Evolutionary conservation across 2,113 vertebrate genomes (phyloP), one percentile per base, ranked within the genome.

Genomic region (Podarcis muralis): DNA sequence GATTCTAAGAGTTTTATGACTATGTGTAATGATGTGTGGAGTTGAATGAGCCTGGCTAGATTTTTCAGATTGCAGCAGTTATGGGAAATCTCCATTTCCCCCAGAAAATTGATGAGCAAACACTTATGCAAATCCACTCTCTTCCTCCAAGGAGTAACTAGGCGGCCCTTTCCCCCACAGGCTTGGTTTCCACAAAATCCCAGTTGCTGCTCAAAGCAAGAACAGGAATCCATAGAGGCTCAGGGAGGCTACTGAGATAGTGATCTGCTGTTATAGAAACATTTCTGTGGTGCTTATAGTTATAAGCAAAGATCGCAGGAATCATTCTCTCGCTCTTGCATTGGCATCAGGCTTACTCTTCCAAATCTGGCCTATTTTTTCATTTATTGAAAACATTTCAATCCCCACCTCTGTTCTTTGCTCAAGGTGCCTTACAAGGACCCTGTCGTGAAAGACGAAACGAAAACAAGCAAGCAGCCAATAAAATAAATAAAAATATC

Each of bases 1-100:
- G 48, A 85, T 79, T 87, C 74, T 65, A 6, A n/a, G 88, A 92
- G 92, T 72, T 88, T 93, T 89, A 84, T 84, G 79, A 81, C 86
- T 48, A 81, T 83, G 48, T 53, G 4, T 91, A 81, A 27, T 1
- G 0, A 40, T 72, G 69, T 88, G 66, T 69, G 88, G 91, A 87
- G 57, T 69, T 88, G 62, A 81, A 77, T 89, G 81, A 79, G 81
- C 1, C 30, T 43, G 76, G 85, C 81, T 62, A 89, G 92, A 62
- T 22, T 62, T 88, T 92, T 92, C 53, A 89, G 76, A 85, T 71
- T 69, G 62, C 22, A 65, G 22, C 35, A 27, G 13, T 83, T 75
- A 20, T 37, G 43, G 88, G 30, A 89, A 91, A 90, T 76, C 77
- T 87, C 59, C n/a, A 1, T 85, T 94, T 91, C 88, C 72, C 43